These are phyloP conservation scores for Contarinia nasturtii DNA, from an alignment of 1,140 invertebrate genomes.

Conservation along the genomic window DNA sequence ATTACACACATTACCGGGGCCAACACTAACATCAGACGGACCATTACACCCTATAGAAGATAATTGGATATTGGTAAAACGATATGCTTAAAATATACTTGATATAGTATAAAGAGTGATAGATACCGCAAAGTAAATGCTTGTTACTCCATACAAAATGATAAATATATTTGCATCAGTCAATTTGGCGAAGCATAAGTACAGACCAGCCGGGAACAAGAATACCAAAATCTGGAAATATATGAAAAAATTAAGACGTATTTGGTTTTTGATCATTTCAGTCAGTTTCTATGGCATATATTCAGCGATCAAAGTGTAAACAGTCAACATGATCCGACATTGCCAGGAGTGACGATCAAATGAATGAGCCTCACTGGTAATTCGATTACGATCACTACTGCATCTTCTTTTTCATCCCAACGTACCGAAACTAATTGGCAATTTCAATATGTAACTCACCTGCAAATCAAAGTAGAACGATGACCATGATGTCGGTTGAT, in stretches of 20 bases:
- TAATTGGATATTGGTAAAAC: no score
- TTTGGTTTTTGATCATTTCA: no score
- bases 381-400: neutral
- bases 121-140: slow-evolving; percentile 94
- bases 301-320: slow-evolving; percentile 24
- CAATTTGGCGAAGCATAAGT: slow-evolving; percentile 86
- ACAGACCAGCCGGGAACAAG: slow-evolving; percentile 85
- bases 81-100: no score
- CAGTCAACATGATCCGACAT: neutral
- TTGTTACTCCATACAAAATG: slow-evolving; percentile 90
- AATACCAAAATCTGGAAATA: slow-evolving; percentile 61
- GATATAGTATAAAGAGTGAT: neutral
- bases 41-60: slow-evolving; percentile 93
- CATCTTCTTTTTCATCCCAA: neutral
- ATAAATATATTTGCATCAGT: slow-evolving; percentile 96
- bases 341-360: neutral
- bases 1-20: slow-evolving; percentile 96
- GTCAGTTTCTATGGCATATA: no score
- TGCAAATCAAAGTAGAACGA: slow-evolving; percentile 97
- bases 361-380: neutral
- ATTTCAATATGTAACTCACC: slow-evolving; percentile 7
- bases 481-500: slow-evolving; percentile 97
- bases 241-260: neutral
- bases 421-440: neutral
- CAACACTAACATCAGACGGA: slow-evolving; percentile 91